phyloP scores from a whole-genome alignment of 2,888 invertebrate species.

The Ectemnius continuus region DNA sequence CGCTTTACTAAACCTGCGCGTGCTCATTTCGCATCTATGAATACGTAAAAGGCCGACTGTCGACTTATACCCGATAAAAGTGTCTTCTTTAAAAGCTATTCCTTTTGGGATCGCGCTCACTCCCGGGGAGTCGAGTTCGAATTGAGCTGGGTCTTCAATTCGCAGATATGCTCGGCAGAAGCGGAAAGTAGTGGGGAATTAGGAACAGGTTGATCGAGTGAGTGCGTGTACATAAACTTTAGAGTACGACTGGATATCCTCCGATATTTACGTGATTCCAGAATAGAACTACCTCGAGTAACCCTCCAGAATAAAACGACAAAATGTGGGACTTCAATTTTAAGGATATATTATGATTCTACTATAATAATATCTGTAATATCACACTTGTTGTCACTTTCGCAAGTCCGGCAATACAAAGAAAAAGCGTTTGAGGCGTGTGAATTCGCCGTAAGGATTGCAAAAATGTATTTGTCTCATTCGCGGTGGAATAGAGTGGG shows the following conservation, averaged over 20 bases:
- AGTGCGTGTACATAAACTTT: too few relatives aligned
- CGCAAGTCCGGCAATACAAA: not conserved
- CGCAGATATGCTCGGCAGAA: conserved; percentile 29
- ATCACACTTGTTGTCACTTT: too few relatives aligned
- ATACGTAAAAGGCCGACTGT: conserved; percentile 48
- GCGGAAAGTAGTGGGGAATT: conserved; percentile 29
- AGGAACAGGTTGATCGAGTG: conserved; percentile 15
- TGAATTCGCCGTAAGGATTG: conserved; percentile 12
- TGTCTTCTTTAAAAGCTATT: conserved; percentile 50
- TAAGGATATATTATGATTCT: too few relatives aligned
- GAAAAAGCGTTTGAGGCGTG: conserved; percentile 14
- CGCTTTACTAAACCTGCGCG: conserved; percentile 55
- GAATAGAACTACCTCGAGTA: too few relatives aligned
- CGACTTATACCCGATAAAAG: conserved; percentile 54
- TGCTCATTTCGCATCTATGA: conserved; percentile 51
- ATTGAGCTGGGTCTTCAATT: conserved; percentile 37
- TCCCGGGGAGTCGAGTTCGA: conserved; percentile 24
- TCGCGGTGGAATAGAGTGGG: conserved; percentile 25
- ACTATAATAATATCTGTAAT: too few relatives aligned
- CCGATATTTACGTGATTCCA: too few relatives aligned
- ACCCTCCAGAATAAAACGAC: too few relatives aligned
- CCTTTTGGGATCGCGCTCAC: conserved; percentile 44
- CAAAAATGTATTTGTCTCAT: conserved; percentile 26
- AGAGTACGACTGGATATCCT: too few relatives aligned
- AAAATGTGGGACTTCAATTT: too few relatives aligned